Conservation (phyloP, 2,113 vertebrate genomes). For the Psettodes erumei region DNA sequence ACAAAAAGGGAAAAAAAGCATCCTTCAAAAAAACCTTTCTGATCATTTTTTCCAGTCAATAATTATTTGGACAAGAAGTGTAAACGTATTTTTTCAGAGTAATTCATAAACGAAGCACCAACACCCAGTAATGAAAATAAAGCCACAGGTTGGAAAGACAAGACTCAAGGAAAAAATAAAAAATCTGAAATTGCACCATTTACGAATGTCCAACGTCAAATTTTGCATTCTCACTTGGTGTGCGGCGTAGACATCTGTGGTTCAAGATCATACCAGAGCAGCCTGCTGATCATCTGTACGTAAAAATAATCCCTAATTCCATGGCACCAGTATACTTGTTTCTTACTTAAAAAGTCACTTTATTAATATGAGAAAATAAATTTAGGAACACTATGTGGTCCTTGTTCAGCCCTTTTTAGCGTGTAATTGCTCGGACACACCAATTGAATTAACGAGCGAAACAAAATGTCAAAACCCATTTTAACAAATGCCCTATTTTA, state of each 20-base stretch:
- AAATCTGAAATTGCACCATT: slow-evolving; percentile 4
- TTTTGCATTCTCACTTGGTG: slow-evolving; percentile 7
- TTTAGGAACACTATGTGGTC: slow-evolving; percentile 45
- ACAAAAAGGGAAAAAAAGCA: slow-evolving; percentile 59
- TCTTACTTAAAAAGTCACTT: slow-evolving; percentile 46
- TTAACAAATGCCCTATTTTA: neutral
- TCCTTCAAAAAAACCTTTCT: slow-evolving; percentile 65
- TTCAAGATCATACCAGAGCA: slow-evolving; percentile 16
- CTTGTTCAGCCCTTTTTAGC: slow-evolving; percentile 54
- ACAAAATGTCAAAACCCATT: slow-evolving; percentile 17
- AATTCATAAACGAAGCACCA: slow-evolving; percentile 43
- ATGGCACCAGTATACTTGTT: slow-evolving; percentile 40
- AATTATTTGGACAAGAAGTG: slow-evolving; percentile 40
- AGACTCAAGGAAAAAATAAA: slow-evolving; percentile 20
- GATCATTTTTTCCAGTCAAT: slow-evolving; percentile 62
- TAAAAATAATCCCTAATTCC: slow-evolving; percentile 45
- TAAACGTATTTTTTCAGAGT: slow-evolving; percentile 38
- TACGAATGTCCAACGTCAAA: slow-evolving; percentile 20
- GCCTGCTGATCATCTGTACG: slow-evolving; percentile 20
- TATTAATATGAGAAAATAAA: slow-evolving; percentile 46
- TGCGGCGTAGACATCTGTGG: slow-evolving; percentile 31
- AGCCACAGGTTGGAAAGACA: slow-evolving; percentile 43
- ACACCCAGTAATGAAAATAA: slow-evolving; percentile 32
- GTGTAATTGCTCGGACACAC: slow-evolving; percentile 6
- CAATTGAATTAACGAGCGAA: slow-evolving; percentile 38